These are phyloP conservation scores for Oncorhynchus kisutch DNA, from an alignment of 2,113 vertebrate genomes.

Conservation along the genomic window DNA sequence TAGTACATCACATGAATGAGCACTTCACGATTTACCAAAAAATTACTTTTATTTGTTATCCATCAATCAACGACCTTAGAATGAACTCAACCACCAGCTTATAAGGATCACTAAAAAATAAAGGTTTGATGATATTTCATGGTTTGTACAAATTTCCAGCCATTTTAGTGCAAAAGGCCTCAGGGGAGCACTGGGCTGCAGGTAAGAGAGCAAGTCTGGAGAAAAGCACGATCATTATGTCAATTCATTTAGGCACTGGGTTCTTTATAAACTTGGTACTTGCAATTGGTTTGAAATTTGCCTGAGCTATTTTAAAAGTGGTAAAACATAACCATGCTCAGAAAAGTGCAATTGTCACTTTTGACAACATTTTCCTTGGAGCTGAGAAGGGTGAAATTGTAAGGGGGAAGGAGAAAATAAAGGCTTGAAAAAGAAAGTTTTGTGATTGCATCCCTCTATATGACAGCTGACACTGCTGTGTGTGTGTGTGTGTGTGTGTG, in stretches of 20 bases:
- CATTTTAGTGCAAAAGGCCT: slow-evolving; percentile 22
- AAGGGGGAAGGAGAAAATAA: not conserved
- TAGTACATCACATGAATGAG: not conserved
- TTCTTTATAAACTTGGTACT: slow-evolving; percentile 46
- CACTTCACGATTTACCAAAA: slow-evolving; percentile 14
- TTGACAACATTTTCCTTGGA: slow-evolving; percentile 32
- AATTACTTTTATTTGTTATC: slow-evolving; percentile 8
- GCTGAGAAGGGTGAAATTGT: slow-evolving; percentile 13
- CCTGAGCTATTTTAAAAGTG: slow-evolving; percentile 9
- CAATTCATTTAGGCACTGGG: slow-evolving; percentile 57
- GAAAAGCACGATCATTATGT: slow-evolving; percentile 10
- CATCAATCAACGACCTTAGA: not conserved
- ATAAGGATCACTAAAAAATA: slow-evolving; percentile 6
- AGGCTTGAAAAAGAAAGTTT: not conserved
- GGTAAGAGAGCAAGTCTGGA: slow-evolving; percentile 20
- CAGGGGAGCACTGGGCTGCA: slow-evolving; percentile 1
- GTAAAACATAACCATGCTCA: slow-evolving; percentile 41
- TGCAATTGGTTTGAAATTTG: slow-evolving; percentile 21
- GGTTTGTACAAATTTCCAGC: slow-evolving; percentile 8
- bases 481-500: not conserved
- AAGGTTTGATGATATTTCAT: slow-evolving; percentile 1
- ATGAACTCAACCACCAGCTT: slow-evolving; percentile 22
- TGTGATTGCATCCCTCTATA: not conserved
- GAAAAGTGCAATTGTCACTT: slow-evolving; percentile 52
- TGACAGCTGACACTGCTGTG: too few relatives aligned